Percentiles rank a stretch among this genome's conserved stretches.
phyloP scores from a whole-genome alignment of 2,888 invertebrate genomes.

The Mesopsocus fuscifrons region DNA sequence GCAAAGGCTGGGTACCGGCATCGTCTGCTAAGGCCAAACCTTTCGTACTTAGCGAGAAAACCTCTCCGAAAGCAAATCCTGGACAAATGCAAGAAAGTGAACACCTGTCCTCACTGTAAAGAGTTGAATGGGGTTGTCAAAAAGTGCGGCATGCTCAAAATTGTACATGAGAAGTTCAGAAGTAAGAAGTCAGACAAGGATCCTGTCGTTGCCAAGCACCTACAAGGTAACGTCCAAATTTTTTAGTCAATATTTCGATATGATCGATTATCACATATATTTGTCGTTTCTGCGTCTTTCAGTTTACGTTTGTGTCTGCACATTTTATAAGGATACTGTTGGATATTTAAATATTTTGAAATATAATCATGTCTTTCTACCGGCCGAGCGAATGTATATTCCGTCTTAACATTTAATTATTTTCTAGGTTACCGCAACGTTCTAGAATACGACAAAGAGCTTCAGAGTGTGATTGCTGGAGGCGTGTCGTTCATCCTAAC shows the following conservation, averaged over 20 bases:
- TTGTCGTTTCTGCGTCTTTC: too few species aligned
- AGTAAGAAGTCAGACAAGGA: conserved; percentile 46
- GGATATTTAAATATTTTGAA: too few species aligned
- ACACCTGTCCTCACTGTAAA: conserved; percentile 66
- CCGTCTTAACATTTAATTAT: too few species aligned
- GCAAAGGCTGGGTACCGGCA: conserved; percentile 50
- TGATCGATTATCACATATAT: too few species aligned
- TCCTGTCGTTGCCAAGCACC: conserved; percentile 32
- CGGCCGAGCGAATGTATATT: too few species aligned
- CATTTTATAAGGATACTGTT: too few species aligned
- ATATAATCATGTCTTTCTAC: too few species aligned
- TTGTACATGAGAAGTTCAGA: conserved; percentile 76
- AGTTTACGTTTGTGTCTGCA: conserved; percentile 8
- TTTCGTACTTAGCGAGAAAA: conserved; percentile 79
- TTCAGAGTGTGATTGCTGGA: conserved; percentile 45
- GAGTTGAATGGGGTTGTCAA: conserved; percentile 81
- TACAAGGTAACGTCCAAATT: conserved; percentile 19
- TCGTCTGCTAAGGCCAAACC: conserved; percentile 55
- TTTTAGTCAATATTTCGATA: too few species aligned
- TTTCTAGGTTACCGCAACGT: conserved; percentile 44
- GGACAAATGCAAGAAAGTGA: conserved; percentile 68
- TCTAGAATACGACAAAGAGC: conserved; percentile 63
- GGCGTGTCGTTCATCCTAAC: conserved; percentile 36
- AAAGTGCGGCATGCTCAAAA: conserved; percentile 79
- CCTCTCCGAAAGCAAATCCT: conserved; percentile 63